phyloP scores from a whole-genome alignment of 2,113 vertebrate genomes.

The Ranitomeya variabilis region DNA sequence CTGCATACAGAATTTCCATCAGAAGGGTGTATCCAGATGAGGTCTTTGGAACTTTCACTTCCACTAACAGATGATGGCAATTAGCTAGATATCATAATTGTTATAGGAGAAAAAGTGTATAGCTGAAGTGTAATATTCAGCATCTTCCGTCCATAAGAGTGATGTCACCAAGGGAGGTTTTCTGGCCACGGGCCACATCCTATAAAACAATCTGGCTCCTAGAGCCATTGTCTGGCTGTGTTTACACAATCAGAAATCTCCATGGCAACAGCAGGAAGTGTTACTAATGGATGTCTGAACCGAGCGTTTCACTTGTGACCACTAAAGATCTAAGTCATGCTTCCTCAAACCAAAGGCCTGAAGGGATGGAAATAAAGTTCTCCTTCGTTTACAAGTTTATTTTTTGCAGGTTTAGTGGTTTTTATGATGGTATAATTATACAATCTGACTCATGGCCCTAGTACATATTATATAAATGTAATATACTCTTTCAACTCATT shows the following conservation, averaged over 20 bases:
- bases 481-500: not conserved
- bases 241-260: conserved; percentile 43
- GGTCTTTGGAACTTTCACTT: not conserved
- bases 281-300: conserved; percentile 47
- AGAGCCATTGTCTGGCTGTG: conserved; percentile 45
- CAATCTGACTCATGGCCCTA: not conserved
- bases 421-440: not conserved
- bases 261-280: conserved; percentile 49
- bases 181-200: conserved; percentile 29
- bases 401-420: not conserved
- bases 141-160: conserved; percentile 1
- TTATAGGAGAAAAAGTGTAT: not conserved
- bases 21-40: not conserved
- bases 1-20: not conserved
- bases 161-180: conserved; percentile 33
- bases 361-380: not conserved
- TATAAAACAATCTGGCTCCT: conserved; percentile 48
- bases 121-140: not conserved
- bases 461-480: not conserved
- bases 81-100: not conserved
- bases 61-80: not conserved
- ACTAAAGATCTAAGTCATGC: conserved; percentile 35
- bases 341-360: not conserved
- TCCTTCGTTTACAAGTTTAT: conserved; percentile 6
- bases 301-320: conserved; percentile 38